Percentiles rank a stretch among this genome's conserved stretches.
Evolutionary conservation across 2,888 invertebrate genomes (phyloP).

Genomic region (Synergus laeviventris): DNA sequence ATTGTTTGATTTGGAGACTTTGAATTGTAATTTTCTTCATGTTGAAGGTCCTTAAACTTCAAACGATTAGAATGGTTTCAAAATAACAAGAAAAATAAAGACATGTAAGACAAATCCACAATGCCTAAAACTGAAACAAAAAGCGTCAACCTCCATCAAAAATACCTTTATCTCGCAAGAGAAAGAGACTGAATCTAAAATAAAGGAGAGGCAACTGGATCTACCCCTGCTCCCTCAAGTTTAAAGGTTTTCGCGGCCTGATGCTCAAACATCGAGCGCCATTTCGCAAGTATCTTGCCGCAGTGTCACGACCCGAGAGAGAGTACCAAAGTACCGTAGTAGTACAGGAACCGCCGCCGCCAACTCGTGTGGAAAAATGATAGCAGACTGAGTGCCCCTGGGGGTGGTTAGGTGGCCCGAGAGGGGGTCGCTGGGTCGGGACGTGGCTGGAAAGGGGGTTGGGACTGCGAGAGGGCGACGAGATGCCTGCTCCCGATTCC

Average conservation of each 20-base stretch:
- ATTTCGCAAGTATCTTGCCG: slow-evolving; percentile 43
- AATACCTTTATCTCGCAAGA: not conserved
- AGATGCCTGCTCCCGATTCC: slow-evolving; percentile 74
- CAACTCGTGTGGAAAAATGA: slow-evolving; percentile 79
- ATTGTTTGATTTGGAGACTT: no score
- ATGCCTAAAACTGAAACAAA: not conserved
- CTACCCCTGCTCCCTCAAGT: not conserved
- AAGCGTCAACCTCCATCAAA: not conserved
- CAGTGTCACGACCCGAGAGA: slow-evolving; percentile 54
- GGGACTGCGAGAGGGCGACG: slow-evolving; percentile 74
- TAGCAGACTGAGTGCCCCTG: slow-evolving; percentile 67
- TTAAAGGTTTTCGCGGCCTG: slow-evolving; percentile 1
- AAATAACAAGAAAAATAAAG: no score
- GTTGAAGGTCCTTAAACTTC: no score
- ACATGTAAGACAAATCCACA: no score
- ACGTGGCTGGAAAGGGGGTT: slow-evolving; percentile 42
- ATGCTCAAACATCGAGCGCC: slow-evolving; percentile 35
- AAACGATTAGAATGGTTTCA: no score
- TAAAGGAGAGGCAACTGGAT: not conserved
- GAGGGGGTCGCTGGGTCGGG: slow-evolving; percentile 49
- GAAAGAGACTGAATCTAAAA: not conserved
- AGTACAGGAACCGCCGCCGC: slow-evolving; percentile 50
- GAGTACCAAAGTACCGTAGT: slow-evolving; percentile 47
- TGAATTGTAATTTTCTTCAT: no score
- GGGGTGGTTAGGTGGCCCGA: slow-evolving; percentile 46